phyloP scores from a whole-genome alignment of 2,797 vertebrate genomes.

The Anguilla marmorata region DNA sequence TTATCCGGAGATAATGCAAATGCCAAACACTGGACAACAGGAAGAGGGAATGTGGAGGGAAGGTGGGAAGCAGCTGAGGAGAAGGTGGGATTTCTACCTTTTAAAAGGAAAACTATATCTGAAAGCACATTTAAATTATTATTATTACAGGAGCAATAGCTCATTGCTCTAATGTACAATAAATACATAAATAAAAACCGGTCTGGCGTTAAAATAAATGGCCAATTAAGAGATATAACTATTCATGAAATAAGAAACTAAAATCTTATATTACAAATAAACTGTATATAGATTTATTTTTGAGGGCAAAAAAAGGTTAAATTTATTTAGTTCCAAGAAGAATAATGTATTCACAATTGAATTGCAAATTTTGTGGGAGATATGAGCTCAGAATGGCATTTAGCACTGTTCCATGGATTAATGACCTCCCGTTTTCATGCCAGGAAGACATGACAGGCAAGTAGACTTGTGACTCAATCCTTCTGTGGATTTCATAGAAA shows the following conservation, averaged over 20 bases:
- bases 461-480: neutral
- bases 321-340: neutral
- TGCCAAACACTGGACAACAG: neutral
- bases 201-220: neutral
- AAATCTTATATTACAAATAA: neutral
- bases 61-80: neutral
- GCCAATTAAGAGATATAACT: neutral
- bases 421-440: constrained; percentile 16
- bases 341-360: neutral
- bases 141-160: too few relatives aligned
- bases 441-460: constrained; percentile 10
- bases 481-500: constrained; percentile 6
- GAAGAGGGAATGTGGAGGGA: neutral
- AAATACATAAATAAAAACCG: neutral
- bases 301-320: neutral
- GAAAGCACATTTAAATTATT: neutral
- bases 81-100: neutral
- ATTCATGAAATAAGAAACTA: neutral
- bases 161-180: neutral
- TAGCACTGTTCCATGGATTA: constrained; percentile 23
- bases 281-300: neutral
- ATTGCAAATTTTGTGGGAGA: neutral
- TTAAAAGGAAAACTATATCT: neutral
- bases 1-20: neutral
- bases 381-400: constrained; percentile 22